Base-by-base conservation (phyloP, 2,797 vertebrate genomes). In the Sparidentex hasta region DNA sequence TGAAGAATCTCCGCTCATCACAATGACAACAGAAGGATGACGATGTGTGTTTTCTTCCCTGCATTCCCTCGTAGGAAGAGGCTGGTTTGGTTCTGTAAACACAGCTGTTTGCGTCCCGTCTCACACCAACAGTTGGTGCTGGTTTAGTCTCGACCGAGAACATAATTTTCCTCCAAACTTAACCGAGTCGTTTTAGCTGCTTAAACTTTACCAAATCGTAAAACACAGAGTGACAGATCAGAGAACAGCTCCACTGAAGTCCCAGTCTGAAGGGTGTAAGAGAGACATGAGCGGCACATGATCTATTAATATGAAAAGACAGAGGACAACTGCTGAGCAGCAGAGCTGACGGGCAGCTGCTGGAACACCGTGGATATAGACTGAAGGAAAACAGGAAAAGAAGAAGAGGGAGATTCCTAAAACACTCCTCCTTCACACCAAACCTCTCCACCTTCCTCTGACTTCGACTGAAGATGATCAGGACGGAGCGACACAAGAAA, bases 291-390 rank as follows among this genome's bases (percentile, higher is more conserved):
- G 5, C 41, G 47, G 41, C 1, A 7, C 7, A 17, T 41, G 11
- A 2, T 78, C 52, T 23, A 33, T 57, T 41, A 11, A 74, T 27
- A 65, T 0, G 11, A 54, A 8, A 2, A 21, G 61, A 12, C 6
- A 21, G 44, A 64, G 59, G 46, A 63, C 65, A 68, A 48, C 65
- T 57, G 71, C 17, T 23, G 25, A 48, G 0, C 59, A 33, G 61
- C 17, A 38, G 38, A 9, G 38, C 38, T 48, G 46, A 23, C 12
- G 21, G 23, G 46, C 70, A 61, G 71, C 61, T 64, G 58, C 59
- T 64, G 71, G 61, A 63, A 7, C n/a, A 33, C 0, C n/a, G 17
- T 23, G 27, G 14, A 50, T 2, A 58, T 5, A 56, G 43, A 38
- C 13, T 48, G 44, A 58, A 58, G 41, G 46, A 25, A 23, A 13